Base-by-base conservation (phyloP, 2,888 invertebrate genomes). In the Litoditis marina region DNA sequence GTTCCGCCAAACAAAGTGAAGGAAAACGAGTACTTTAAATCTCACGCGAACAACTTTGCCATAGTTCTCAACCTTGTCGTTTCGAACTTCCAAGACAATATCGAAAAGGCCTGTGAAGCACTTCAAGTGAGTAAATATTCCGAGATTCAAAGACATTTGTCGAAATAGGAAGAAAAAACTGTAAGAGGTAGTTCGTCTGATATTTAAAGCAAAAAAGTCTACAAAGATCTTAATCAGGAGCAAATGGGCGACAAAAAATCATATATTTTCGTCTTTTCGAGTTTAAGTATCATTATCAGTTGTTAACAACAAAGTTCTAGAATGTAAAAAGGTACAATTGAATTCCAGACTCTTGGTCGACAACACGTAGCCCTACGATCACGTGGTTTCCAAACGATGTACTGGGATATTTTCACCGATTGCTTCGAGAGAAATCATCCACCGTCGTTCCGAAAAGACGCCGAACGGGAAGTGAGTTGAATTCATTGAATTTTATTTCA, bases 371-470 rank as follows among this genome's bases (percentile, higher is more conserved):
- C 63, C 25, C 53, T 73, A 2, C 59, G 64, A 13, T 65, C 68
- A 8, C 57, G 72, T 16, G 60, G 66, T 25, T 76, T 76, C 59
- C 73, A 76, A 28, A 54, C 68, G 19, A 68, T 74, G 63, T 74
- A 74, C 47, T 76, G 76, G 76, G 76, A 76, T 51, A 63, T 72
- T 8, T 76, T 74, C 59, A 74, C 76, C 1, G 76, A 76, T 53
- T 72, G 70, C 49, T 76, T 76, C 53, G 76, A 76, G 51, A 52
- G 68, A 44, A 70, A 76, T 49, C 73, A 69, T 11, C 76, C 76
- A 3, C 66, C 72, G 8, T 65, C 73, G 8, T 76, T 76, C 56
- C 65, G 65, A 42, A 73, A 67, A 53, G 63, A 60, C 25, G 54
- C 58, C 5, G 71, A 71, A 19, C 31, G 66, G 39, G 69, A 70